These are phyloP conservation scores for Agrochola lychnidis DNA, from an alignment of 2,888 invertebrate species.

Conservation along the genomic window DNA sequence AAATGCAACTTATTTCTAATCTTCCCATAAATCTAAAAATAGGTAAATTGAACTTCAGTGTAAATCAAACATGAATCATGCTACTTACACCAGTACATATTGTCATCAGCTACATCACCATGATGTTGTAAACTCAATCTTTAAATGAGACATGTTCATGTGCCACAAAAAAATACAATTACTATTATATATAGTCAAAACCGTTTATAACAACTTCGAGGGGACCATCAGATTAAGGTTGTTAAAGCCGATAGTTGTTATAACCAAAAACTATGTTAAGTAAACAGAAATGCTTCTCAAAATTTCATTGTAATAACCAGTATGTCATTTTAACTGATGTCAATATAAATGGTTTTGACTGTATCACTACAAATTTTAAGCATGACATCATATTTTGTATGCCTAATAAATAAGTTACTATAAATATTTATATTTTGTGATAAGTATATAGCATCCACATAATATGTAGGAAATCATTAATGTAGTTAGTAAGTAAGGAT, in stretches of 20 bases:
- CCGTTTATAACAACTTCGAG: too few relatives aligned
- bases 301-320: too few relatives aligned
- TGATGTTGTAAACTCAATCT: conserved; percentile 1
- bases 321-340: too few relatives aligned
- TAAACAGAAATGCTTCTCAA: too few relatives aligned
- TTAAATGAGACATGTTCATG: neutral
- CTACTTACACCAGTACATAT: neutral
- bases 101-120: neutral
- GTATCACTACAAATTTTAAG: neutral
- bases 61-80: neutral
- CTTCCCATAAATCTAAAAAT: neutral
- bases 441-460: neutral
- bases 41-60: neutral
- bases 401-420: neutral
- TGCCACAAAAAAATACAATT: neutral
- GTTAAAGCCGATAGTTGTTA: too few relatives aligned
- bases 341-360: too few relatives aligned
- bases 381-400: conserved; percentile 36
- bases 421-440: conserved; percentile 12
- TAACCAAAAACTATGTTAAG: too few relatives aligned
- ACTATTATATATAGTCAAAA: conserved; percentile 2
- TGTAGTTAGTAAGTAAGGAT: neutral
- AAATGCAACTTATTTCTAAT: neutral
- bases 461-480: neutral
- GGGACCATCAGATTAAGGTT: too few relatives aligned